Evolutionary conservation across 1,140 invertebrate species (phyloP).

Genomic region (Heliconius melpomene): DNA sequence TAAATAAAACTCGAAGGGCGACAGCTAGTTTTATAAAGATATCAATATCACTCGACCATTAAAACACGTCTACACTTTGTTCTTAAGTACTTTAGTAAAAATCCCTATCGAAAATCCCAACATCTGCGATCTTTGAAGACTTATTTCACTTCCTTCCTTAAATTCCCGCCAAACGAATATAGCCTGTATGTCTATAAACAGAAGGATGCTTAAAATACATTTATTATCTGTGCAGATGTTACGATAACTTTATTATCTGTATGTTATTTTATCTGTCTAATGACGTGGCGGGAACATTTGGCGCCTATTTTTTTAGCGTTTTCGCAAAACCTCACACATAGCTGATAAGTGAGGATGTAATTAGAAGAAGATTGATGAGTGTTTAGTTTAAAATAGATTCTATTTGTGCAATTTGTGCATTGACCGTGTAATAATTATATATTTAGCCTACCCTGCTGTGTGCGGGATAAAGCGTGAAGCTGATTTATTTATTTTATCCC

Average conservation of each 20-base stretch:
- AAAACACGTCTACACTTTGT: conserved; percentile 13
- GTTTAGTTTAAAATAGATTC: neutral
- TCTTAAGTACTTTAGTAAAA: conserved; percentile 19
- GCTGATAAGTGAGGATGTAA: conserved; percentile 47
- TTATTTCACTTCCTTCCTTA: conserved; percentile 40
- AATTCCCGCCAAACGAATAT: conserved; percentile 29
- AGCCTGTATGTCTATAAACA: neutral
- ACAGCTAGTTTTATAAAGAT: conserved; percentile 10
- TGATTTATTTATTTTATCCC: too few relatives aligned
- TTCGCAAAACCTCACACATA: conserved; percentile 55
- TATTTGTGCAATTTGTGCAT: neutral
- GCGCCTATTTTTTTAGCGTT: conserved; percentile 53
- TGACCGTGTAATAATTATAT: neutral
- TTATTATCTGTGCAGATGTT: conserved; percentile 43
- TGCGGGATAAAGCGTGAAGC: too few relatives aligned
- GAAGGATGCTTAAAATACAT: conserved; percentile 16
- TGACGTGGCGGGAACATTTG: conserved; percentile 56
- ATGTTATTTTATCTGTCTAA: conserved; percentile 46
- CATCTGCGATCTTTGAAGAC: conserved; percentile 38
- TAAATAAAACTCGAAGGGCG: conserved; percentile 1
- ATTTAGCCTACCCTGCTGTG: too few relatives aligned
- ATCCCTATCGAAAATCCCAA: conserved; percentile 27
- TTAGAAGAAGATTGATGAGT: conserved; percentile 36
- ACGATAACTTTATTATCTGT: conserved; percentile 50
- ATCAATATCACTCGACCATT: conserved; percentile 6